Conservation (phyloP, 2,797 vertebrate genomes). For the Betta splendens region DNA sequence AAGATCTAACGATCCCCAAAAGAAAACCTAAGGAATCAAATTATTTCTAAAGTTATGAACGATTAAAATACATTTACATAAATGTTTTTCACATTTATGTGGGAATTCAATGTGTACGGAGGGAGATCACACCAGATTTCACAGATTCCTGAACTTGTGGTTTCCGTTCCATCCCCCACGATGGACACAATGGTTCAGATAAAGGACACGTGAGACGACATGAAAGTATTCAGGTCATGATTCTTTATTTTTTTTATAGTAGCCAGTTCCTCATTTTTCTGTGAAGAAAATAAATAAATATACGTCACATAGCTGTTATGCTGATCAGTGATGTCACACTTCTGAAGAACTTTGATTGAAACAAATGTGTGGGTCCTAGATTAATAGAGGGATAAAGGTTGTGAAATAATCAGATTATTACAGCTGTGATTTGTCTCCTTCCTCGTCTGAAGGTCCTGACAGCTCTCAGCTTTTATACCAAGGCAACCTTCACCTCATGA, state of each 20-base stretch:
- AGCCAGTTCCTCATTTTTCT: not conserved
- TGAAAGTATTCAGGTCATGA: not conserved
- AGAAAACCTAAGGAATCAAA: not conserved
- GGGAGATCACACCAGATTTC: no score
- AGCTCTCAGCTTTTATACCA: slow-evolving; percentile 27
- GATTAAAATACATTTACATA: no score
- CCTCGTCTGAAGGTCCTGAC: slow-evolving; percentile 14
- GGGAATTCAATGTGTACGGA: not conserved
- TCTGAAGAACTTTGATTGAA: no score
- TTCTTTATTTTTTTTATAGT: no score
- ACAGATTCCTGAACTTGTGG: not conserved
- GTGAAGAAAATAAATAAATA: no score
- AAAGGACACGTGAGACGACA: no score
- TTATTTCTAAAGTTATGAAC: not conserved
- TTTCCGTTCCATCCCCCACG: not conserved
- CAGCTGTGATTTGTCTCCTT: not conserved
- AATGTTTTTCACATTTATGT: no score
- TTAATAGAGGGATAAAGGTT: no score
- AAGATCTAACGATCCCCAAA: not conserved
- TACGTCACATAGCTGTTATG: no score
- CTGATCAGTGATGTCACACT: no score
- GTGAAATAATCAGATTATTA: not conserved
- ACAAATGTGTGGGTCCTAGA: no score
- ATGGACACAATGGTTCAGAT: not conserved
- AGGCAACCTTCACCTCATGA: not conserved